A percentile compares a stretch with the other conserved stretches of the same genome.
phyloP scores from a whole-genome alignment of 2,888 invertebrate genomes.

The Acanthopleura granulata region DNA sequence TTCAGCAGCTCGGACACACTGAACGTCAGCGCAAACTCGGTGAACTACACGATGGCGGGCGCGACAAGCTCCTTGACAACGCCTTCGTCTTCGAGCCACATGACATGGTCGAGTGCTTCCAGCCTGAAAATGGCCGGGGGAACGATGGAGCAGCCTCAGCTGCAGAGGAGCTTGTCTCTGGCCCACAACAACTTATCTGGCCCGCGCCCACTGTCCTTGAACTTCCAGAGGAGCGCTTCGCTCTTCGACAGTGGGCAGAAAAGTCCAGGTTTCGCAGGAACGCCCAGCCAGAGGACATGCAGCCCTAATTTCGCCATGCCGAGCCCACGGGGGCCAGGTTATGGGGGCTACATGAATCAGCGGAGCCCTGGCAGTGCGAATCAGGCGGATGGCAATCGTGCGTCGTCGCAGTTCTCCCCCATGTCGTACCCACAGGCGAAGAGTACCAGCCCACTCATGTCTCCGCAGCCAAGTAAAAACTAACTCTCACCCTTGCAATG shows the following conservation, averaged over 20 bases:
- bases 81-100: slow-evolving; percentile 20
- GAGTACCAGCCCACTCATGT: slow-evolving; percentile 35
- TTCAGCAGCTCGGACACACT: background rate
- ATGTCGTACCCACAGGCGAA: slow-evolving; percentile 23
- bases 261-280: slow-evolving; percentile 49
- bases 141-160: slow-evolving; percentile 21
- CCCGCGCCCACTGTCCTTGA: background rate
- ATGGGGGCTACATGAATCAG: slow-evolving; percentile 39
- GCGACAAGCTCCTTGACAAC: slow-evolving; percentile 10
- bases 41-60: background rate
- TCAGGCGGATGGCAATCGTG: background rate
- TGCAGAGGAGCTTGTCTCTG: slow-evolving; percentile 19
- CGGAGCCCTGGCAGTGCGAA: slow-evolving; percentile 43
- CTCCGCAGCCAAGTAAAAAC: slow-evolving; percentile 32
- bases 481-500: background rate
- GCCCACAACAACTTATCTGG: slow-evolving; percentile 11
- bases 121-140: background rate
- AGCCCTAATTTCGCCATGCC: slow-evolving; percentile 43
- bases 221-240: slow-evolving; percentile 12
- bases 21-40: slow-evolving; percentile 5
- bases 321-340: slow-evolving; percentile 29
- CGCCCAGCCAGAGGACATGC: slow-evolving; percentile 34
- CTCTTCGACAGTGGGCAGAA: slow-evolving; percentile 39
- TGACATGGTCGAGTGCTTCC: slow-evolving; percentile 25
- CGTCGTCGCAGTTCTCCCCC: background rate